Evolutionary conservation across 2,888 invertebrate genomes (phyloP).

Genomic region (Pachydiplax longipennis): DNA sequence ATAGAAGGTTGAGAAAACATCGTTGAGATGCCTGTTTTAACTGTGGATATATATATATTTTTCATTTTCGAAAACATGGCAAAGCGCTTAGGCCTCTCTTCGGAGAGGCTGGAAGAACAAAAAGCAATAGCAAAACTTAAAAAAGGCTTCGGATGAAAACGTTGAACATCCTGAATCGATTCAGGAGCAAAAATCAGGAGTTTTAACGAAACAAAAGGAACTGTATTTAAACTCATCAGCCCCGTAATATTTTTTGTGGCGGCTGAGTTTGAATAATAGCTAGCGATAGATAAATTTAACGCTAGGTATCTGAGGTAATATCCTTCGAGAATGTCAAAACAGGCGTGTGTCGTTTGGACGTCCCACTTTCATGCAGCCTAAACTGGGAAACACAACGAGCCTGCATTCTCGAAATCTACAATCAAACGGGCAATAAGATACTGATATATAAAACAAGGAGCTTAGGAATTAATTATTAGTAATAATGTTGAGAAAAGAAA

Average conservation of each 20-base stretch:
- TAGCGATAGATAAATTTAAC: background rate
- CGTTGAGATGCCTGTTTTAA: constrained; percentile 23
- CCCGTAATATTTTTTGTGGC: background rate
- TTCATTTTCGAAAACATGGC: constrained; percentile 21
- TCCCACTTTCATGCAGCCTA: background rate
- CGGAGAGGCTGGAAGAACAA: constrained; percentile 14
- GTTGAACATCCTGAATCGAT: background rate
- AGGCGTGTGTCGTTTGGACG: background rate
- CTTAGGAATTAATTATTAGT: constrained; percentile 40
- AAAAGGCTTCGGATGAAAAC: background rate
- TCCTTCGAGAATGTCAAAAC: background rate
- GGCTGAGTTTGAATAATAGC: background rate
- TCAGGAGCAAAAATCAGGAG: background rate
- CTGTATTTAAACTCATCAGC: background rate
- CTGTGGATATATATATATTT: constrained; percentile 41
- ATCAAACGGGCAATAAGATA: constrained; percentile 43
- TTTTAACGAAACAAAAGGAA: background rate
- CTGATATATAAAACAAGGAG: constrained; percentile 30
- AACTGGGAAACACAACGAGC: background rate
- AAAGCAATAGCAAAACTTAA: constrained; percentile 28
- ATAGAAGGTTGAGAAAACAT: background rate
- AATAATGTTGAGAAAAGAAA: constrained; percentile 40
- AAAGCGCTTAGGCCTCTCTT: background rate
- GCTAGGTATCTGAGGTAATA: background rate
- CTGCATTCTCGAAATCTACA: background rate